Evolutionary conservation across 1,140 invertebrate genomes (phyloP).

Genomic region (Littorina saxatilis): DNA sequence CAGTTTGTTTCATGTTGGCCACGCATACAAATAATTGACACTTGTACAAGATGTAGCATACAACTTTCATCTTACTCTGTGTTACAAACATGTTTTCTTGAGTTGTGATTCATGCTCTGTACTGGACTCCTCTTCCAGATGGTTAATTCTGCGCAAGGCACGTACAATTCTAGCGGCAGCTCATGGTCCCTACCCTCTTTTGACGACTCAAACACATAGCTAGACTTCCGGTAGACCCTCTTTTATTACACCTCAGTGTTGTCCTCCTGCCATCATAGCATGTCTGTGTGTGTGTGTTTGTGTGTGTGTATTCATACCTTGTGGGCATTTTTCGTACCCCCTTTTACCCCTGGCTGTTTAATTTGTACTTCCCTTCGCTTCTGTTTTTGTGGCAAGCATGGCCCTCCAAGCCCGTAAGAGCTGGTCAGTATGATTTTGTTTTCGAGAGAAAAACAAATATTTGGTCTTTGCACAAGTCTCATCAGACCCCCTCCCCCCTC

Average conservation of each 20-base stretch:
- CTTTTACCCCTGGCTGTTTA: neutral
- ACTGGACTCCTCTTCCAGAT: constrained; percentile 43
- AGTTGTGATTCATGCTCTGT: too few relatives aligned
- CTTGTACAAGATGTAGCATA: too few relatives aligned
- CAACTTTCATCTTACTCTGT: too few relatives aligned
- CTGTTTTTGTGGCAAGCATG: constrained; percentile 14
- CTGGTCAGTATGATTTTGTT: constrained; percentile 13
- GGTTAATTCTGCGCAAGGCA: constrained; percentile 45
- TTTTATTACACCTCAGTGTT: constrained; percentile 18
- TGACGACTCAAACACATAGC: constrained; percentile 54
- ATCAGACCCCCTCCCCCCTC: too few relatives aligned
- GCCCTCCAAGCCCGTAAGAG: neutral
- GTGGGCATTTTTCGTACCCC: neutral
- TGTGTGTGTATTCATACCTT: too few relatives aligned
- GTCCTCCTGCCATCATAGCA: neutral
- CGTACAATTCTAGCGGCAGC: constrained; percentile 49
- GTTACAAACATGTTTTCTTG: too few relatives aligned
- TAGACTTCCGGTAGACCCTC: constrained; percentile 33
- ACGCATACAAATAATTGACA: too few relatives aligned
- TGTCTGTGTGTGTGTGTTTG: constrained; percentile 17
- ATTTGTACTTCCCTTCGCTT: neutral
- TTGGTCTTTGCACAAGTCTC: neutral
- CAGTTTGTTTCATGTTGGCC: too few relatives aligned
- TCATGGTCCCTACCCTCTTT: constrained; percentile 56
- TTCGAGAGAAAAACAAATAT: neutral